A percentile compares a stretch with the other conserved stretches of the same genome.
These are phyloP conservation scores for Phyllostomus discolor DNA, from an alignment of 2,113 vertebrate species.

Conservation along the genomic window DNA sequence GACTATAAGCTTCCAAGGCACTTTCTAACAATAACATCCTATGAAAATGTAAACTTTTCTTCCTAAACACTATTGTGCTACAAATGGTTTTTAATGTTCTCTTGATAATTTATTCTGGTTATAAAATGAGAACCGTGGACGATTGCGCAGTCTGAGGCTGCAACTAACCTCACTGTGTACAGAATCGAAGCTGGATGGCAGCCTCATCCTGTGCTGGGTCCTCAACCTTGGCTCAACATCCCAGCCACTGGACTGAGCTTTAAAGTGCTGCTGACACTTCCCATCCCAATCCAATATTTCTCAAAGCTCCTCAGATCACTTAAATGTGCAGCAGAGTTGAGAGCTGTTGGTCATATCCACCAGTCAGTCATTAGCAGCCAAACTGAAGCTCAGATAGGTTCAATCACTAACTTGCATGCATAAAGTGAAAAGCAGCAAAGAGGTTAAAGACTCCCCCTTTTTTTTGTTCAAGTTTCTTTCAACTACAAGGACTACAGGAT, in stretches of 20 bases:
- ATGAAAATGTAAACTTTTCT: conserved; percentile 13
- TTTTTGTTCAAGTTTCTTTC: neutral
- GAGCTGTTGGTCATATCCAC: neutral
- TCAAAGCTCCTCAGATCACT: neutral
- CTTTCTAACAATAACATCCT: neutral
- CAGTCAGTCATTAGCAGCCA: neutral
- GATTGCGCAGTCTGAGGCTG: neutral
- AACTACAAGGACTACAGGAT: neutral
- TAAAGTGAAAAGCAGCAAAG: neutral
- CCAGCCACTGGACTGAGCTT: neutral
- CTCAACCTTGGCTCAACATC: neutral
- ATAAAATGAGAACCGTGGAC: neutral
- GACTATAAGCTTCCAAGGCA: neutral
- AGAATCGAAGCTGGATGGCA: neutral
- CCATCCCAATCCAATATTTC: neutral
- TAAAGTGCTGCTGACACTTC: neutral
- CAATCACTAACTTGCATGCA: neutral
- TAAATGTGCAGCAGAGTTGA: neutral
- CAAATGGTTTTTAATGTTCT: neutral
- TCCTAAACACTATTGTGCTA: neutral
- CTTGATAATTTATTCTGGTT: neutral
- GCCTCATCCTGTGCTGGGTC: neutral
- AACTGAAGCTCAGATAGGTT: neutral
- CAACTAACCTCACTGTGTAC: neutral
- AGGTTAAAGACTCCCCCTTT: neutral